A percentile compares a stretch with the other conserved stretches of the same genome.
phyloP scores from a whole-genome alignment of 2,113 vertebrate genomes.

The Anseranas semipalmata region DNA sequence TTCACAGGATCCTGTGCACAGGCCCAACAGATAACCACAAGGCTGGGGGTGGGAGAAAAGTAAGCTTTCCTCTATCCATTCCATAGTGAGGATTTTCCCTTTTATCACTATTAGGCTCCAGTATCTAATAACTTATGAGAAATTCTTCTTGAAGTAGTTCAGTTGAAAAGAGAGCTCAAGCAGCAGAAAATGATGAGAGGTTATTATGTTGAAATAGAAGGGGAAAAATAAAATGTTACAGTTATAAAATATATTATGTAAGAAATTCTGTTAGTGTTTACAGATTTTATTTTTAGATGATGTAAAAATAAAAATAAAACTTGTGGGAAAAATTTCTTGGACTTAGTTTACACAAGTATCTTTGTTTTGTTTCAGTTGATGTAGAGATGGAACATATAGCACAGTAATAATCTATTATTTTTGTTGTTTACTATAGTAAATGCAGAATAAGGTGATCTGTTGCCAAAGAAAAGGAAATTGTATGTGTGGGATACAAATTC shows the following conservation, averaged over 20 bases:
- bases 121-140: neutral
- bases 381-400: neutral
- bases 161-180: neutral
- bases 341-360: neutral
- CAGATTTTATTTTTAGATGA: neutral
- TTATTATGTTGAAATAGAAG: neutral
- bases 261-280: neutral
- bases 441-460: neutral
- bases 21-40: neutral
- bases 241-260: neutral
- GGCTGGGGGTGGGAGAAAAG: neutral
- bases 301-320: neutral
- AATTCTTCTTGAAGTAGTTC: neutral
- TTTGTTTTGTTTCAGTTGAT: neutral
- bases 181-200: neutral
- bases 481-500: conserved; percentile 6
- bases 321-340: conserved; percentile 1
- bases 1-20: neutral
- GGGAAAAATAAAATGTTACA: neutral
- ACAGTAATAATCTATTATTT: neutral
- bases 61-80: neutral
- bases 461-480: conserved; percentile 33
- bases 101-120: neutral
- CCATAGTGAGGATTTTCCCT: neutral
- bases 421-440: neutral